Evolutionary conservation across 2,797 vertebrate genomes (phyloP), one percentile per base, ranked within the genome.

Genomic region (Ptychadena robeensis): DNA sequence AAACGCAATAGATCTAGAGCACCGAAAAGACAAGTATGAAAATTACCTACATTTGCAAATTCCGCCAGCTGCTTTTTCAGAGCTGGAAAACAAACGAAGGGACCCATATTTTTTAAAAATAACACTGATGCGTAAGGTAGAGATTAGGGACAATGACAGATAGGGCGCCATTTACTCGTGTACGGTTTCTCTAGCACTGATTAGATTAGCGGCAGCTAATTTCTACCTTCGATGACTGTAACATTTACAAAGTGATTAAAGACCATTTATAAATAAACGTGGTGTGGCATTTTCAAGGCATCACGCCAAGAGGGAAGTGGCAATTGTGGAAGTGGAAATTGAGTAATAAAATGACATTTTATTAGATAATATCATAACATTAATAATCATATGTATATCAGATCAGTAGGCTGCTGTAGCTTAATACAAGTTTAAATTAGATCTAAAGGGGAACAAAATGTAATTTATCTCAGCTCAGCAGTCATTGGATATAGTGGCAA

Each of bases 1-100:
- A 77, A 77, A 82, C 38, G 44, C 44, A 83, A 68, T 73, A 79
- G 73, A 66, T 83, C 14, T 44, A 67, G 0, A 71, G 32, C 73
- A 32, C 37, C 73, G 30, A 48, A 71, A 71, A 72, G 14, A 65
- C 44, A 79, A 83, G 32, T 31, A 25, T 35, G 34, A 25, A 67
- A 72, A 59, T 30, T 38, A 40, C 34, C 40, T 59, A 74, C 63
- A 48, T 75, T 84, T 79, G 35, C 70, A 84, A 80, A 73, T 80
- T 28, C 34, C 67, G 7, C 71, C 77, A 80, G 77, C 76, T 80
- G 70, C 77, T 73, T 66, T 37, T 27, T 31, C 22, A 1, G 48
- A 61, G 8, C 28, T 30, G 48, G 31, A 69, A 70, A 25, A 74
- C 65, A 82, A 75, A 73, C 73, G 53, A 80, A 27, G 28, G 35